Base-by-base conservation (phyloP, 53 echinoderm and acorn worm genomes). In the Temnopleurus reevesii region DNA sequence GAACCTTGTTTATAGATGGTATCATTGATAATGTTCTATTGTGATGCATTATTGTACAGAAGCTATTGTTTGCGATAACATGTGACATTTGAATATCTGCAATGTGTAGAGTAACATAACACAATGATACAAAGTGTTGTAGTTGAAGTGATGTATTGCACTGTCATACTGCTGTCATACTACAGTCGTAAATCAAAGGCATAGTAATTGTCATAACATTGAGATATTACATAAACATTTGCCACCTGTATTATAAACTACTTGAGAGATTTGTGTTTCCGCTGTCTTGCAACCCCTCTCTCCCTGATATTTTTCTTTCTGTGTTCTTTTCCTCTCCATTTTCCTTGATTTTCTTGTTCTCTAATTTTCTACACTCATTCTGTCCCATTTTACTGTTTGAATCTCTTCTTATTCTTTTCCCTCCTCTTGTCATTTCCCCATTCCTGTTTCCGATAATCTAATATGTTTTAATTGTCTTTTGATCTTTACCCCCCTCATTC, bases 141-240 rank as follows among this genome's bases (percentile, higher is more conserved):
- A 12, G 71, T 41, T 71, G 36, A 5, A 8, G 33, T 71, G 71
- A 71, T 71, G 8, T 71, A 71, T 41, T 71, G 21, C 43, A n/a
- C 41, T 71, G 71, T 43, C 43, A 38, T 0, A n/a, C n/a, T n/a
- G 53, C 15, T 51, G 53, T 51, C 9, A 51, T 8, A 10, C 9
- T 79, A 47, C 3, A 28, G 49, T 28, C 4, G 10, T 79, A 79
- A 47, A 79, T 79, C 79, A 46, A 2, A 17, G 29, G 8, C 12
- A 46, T 47, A 3, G 79, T 79, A 79, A 79, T 79, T 49, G 79
- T 79, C 79, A 79, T 25, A 79, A 79, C 79, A 79, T 49, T 17
- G 47, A 29, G 12, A 79, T 46, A 79, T 79, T 79, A 79, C 79
- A 79, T 79, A 79, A 79, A 79, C 79, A 79, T 46, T 79, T 47